phyloP scores from a whole-genome alignment of 2,888 invertebrate genomes.

The Vesta saturnalis region DNA sequence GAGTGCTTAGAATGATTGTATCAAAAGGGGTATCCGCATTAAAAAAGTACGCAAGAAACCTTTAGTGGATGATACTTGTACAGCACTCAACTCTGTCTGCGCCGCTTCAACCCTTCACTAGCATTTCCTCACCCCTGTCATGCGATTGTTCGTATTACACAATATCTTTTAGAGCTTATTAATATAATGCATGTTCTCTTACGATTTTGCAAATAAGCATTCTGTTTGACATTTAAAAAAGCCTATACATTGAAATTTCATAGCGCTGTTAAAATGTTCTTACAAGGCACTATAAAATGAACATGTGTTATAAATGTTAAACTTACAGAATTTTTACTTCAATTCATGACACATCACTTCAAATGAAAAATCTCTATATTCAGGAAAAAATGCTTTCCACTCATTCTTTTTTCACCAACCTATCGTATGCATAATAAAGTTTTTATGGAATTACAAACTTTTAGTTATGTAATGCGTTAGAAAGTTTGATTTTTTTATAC shows the following conservation, averaged over 20 bases:
- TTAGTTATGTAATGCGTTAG: too few species aligned
- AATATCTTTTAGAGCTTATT: not conserved
- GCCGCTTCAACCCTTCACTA: constrained; percentile 12
- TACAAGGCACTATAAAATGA: not conserved
- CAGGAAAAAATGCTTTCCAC: too few species aligned
- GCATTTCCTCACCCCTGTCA: constrained; percentile 15
- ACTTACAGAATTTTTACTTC: not conserved
- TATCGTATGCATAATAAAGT: too few species aligned
- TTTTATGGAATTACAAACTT: too few species aligned
- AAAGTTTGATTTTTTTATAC: too few species aligned
- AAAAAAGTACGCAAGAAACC: constrained; percentile 32
- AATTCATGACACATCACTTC: not conserved
- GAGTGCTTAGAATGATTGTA: constrained; percentile 51
- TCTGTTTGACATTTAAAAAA: not conserved
- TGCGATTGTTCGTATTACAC: constrained; percentile 11
- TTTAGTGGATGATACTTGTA: constrained; percentile 32
- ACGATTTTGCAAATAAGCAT: not conserved
- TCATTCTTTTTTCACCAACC: too few species aligned
- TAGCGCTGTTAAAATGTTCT: not conserved
- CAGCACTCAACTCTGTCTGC: constrained; percentile 32
- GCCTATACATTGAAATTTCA: not conserved
- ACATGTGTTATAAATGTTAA: not conserved
- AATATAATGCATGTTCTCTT: constrained; percentile 1
- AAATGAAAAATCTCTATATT: not conserved
- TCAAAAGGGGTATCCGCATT: constrained; percentile 25